Evolutionary conservation across 2,888 invertebrate genomes (phyloP), one percentile per base, ranked within the genome.

Genomic region (Thumatha senex): DNA sequence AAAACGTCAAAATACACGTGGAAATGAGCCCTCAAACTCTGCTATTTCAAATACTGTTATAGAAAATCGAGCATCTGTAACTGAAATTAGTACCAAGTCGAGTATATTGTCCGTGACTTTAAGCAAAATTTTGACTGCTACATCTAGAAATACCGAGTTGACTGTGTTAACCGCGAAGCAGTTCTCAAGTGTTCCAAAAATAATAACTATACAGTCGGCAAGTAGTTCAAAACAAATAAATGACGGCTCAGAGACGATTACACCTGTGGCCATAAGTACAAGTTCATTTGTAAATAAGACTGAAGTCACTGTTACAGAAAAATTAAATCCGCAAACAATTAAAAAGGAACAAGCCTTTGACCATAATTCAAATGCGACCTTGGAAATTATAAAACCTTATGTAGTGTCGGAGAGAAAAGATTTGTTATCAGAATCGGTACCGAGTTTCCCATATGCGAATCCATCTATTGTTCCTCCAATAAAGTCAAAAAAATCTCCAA

Each of bases 231-330:
- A 35, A 7, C 44, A 48, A 38, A 49, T 30, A 46, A 54, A 33
- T 40, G 18, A 35, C 34, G 36, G 39, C 13, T 34, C 42, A 39
- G 11, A 35, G 29, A 40, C 33, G 9, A 33, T 47, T 12, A 41
- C 48, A 34, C 34, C 42, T 35, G 31, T 42, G 31, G 34, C 45
- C 38, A 42, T 45, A 24, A 52, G 38, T 12, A 48, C 51, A 33
- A 46, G 36, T 40, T 34, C 39, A 12, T 38, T 46, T 42, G 24
- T 40, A 46, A 47, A 42, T 38, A 31, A 38, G 10, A 35, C 29
- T 40, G 47, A 8, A 11, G 13, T 35, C 2, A 13, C 36, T 14
- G 14, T 35, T 33, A 15, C 13, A 13, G 24, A 18, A 39, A 48
- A 12, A 12, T 31, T 34, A 11, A 40, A 18, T 29, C 35, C 13